Percentiles rank a stretch among this genome's conserved stretches.
Evolutionary conservation across 2,113 vertebrate species (phyloP).

Genomic region (Holacanthus passer): DNA sequence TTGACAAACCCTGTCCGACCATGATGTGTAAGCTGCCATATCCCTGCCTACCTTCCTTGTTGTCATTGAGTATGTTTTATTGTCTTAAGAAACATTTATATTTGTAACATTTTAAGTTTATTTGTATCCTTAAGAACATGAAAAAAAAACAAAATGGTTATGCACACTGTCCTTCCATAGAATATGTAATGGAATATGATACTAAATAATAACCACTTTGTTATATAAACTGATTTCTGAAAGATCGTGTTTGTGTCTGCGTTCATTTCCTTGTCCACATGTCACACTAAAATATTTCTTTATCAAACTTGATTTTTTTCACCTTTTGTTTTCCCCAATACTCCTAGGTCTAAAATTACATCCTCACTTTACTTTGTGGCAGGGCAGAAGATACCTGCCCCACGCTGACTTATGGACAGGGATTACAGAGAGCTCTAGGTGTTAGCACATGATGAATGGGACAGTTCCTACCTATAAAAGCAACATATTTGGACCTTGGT

Average conservation of each 20-base stretch:
- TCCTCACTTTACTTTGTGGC: slow-evolving; percentile 29
- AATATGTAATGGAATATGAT: slow-evolving; percentile 80
- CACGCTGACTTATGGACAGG: slow-evolving; percentile 64
- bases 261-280: not conserved
- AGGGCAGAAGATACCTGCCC: slow-evolving; percentile 49
- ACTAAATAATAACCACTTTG: slow-evolving; percentile 85
- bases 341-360: not conserved
- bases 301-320: not conserved
- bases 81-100: slow-evolving; percentile 84
- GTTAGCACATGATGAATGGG: slow-evolving; percentile 74
- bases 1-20: slow-evolving; percentile 64
- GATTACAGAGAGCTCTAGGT: slow-evolving; percentile 55
- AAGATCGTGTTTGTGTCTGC: slow-evolving; percentile 19
- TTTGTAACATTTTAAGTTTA: slow-evolving; percentile 84
- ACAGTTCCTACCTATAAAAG: slow-evolving; percentile 64
- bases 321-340: slow-evolving; percentile 14
- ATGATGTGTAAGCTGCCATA: slow-evolving; percentile 66
- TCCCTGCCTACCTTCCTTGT: slow-evolving; percentile 77
- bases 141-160: slow-evolving; percentile 72
- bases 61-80: slow-evolving; percentile 71
- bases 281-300: not conserved
- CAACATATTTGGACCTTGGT: slow-evolving; percentile 71
- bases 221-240: slow-evolving; percentile 81
- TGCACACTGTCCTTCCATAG: slow-evolving; percentile 78
- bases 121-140: slow-evolving; percentile 79